Conservation (phyloP, 2,888 invertebrate species). For the Morpho deidamia region DNA sequence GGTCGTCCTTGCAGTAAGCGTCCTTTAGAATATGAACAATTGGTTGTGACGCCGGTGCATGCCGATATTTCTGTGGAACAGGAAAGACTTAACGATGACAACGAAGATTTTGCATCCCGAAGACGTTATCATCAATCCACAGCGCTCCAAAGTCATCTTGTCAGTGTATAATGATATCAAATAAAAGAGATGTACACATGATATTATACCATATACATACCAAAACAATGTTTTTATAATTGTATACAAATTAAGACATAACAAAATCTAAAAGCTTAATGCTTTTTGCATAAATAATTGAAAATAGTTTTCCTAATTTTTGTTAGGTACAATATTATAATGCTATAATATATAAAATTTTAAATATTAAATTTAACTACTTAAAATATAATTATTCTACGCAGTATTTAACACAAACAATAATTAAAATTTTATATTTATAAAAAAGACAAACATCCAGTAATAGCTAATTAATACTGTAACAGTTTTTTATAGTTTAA, state of each 20-base stretch:
- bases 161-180: conserved; percentile 46
- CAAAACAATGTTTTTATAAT: no score
- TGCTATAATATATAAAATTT: no score
- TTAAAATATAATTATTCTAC: no score
- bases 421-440: no score
- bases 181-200: no score
- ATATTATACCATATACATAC: no score
- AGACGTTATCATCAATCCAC: conserved; percentile 95
- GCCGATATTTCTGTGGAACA: conserved; percentile 88
- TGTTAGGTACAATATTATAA: not conserved
- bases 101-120: conserved; percentile 95
- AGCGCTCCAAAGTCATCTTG: conserved; percentile 85
- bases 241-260: not conserved
- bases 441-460: no score
- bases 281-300: not conserved
- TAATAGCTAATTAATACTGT: not conserved
- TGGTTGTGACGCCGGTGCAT: conserved; percentile 90
- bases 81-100: conserved; percentile 95
- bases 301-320: no score
- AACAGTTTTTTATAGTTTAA: not conserved
- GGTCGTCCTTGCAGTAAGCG: conserved; percentile 78
- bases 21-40: conserved; percentile 89
- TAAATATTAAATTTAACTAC: no score
- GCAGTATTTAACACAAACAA: no score
- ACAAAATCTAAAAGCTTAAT: not conserved